Conservation (phyloP, 2,797 vertebrate genomes). For the Eulemur albifrons region DNA sequence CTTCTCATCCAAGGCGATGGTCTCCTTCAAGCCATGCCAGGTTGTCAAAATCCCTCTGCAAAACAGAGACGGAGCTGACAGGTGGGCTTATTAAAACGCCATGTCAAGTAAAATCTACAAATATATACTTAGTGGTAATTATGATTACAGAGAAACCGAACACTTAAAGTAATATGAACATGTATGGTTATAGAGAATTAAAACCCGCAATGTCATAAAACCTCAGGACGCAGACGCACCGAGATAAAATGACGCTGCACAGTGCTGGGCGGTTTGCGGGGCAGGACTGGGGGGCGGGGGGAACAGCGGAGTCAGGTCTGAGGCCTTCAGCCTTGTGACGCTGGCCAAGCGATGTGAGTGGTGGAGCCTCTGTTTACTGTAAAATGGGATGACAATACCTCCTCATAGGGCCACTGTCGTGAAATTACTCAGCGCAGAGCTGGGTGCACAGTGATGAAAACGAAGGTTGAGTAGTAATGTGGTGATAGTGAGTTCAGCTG, state of each 20-base stretch:
- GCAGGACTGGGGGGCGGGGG: rapidly evolving
- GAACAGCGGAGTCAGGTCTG: rapidly evolving
- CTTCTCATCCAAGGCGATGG: rapidly evolving
- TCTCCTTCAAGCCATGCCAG: rapidly evolving
- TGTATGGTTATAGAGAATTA: not conserved
- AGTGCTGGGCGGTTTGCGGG: rapidly evolving
- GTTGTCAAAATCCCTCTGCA: not conserved
- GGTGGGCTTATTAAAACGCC: not conserved
- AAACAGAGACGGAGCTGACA: too few species aligned
- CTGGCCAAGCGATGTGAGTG: not conserved
- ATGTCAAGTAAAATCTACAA: not conserved
- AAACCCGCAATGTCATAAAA: not conserved
- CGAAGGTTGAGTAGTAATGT: rapidly evolving
- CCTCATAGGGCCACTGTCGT: rapidly evolving
- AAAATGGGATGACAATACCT: not conserved
- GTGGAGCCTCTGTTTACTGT: not conserved
- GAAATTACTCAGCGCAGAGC: not conserved
- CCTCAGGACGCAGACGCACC: rapidly evolving
- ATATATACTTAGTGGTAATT: not conserved
- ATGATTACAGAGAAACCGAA: not conserved
- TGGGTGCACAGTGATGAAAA: rapidly evolving
- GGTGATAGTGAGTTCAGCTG: not conserved
- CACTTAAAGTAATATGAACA: not conserved
- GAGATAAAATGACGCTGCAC: not conserved
- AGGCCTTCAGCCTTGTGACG: too few species aligned